Evolutionary conservation across 2,113 vertebrate species (phyloP), one percentile per base, ranked within the genome.

Genomic region (Fukomys damarensis): DNA sequence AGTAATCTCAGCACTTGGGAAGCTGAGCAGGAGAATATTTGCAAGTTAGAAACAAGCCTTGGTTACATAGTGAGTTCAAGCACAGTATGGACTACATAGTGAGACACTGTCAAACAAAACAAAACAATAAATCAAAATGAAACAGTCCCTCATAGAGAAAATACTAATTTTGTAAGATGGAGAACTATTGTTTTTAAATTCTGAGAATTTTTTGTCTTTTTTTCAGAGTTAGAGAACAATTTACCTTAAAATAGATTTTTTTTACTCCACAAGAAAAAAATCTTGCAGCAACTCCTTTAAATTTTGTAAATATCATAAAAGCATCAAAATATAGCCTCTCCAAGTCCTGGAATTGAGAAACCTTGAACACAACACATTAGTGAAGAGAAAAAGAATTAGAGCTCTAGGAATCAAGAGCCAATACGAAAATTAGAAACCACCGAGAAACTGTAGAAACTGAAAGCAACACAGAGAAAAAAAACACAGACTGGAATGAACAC

Each of bases 161-260:
- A 24, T 1, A 26, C 35, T 79, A 85, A 46, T 84, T 91, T 83
- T 68, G 1, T 93, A 70, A 70, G 12, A 56, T 52, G 7, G 12
- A 81, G 16, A 90, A 72, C 28, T 86, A 32, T 28, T 13, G 43
- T 61, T 96, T 79, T 61, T 49, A 87, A 84, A 24, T 70, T 79
- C 56, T 32, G 32, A 94, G 32, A 1, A 52, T 22, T 63, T 81
- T 81, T n/a, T 72, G 61, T 63, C 26, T 4, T 63, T 70, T 63
- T 65, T 70, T 20, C 12, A 85, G n/a, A 72, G 32, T 81, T 86
- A 86, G 13, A 86, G 12, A 86, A 49, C 7, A 70, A 61, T 80
- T 65, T 22, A 91, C 65, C 22, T 86, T 94, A 74, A 74, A 91
- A 82, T 35, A 90, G 13, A 70, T 88, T 82, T 82, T 5, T 74